These are phyloP conservation scores for Holacanthella duospinosa DNA, from an alignment of 2,888 invertebrate genomes.

Conservation along the genomic window DNA sequence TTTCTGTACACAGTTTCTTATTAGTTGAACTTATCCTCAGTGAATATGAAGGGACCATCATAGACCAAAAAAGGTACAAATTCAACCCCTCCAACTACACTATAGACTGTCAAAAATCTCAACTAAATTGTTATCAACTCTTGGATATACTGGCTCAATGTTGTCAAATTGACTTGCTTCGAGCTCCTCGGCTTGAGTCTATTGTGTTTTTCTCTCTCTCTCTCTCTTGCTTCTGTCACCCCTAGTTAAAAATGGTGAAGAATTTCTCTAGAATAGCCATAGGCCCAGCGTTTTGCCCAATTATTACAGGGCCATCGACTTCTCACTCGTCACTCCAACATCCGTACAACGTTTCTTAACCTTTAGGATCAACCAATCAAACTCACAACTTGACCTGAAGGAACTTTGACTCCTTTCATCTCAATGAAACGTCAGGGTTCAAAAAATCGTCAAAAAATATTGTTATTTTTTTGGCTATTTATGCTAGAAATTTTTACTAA, in stretches of 20 bases:
- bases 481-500: no score
- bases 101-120: no score
- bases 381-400: neutral
- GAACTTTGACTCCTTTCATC: no score
- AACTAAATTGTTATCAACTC: no score
- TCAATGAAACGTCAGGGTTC: no score
- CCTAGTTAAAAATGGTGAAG: neutral
- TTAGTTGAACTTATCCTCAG: neutral
- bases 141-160: neutral
- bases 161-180: neutral
- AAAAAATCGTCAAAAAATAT: no score
- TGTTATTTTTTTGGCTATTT: no score
- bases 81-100: no score
- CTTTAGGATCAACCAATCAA: neutral
- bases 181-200: neutral
- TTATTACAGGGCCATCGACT: no score
- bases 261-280: no score
- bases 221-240: neutral
- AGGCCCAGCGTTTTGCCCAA: no score
- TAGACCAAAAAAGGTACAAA: neutral
- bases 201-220: no score
- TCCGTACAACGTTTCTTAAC: neutral
- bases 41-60: neutral
- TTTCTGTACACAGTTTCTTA: neutral
- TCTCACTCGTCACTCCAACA: neutral